Conservation (phyloP, 2,888 invertebrate genomes). For the Epirrhoe alternata region DNA sequence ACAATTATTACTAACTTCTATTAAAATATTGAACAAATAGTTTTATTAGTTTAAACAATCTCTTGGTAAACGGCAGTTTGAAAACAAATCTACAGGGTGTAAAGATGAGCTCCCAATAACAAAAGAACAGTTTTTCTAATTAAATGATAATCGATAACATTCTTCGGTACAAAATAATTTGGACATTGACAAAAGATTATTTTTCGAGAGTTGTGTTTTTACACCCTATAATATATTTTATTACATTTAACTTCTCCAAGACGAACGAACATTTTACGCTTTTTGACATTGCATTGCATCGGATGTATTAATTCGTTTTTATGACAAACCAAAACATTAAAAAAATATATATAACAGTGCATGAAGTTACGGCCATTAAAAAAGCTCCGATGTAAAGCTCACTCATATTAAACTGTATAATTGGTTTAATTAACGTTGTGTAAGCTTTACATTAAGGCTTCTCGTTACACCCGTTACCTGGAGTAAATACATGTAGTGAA, state of each 20-base stretch:
- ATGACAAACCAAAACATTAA: not conserved
- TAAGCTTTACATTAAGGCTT: slow-evolving; percentile 57
- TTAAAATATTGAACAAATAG: slow-evolving; percentile 36
- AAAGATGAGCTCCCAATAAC: not conserved
- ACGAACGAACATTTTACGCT: not conserved
- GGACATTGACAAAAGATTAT: not conserved
- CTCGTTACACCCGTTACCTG: slow-evolving; percentile 38
- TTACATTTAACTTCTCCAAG: not conserved
- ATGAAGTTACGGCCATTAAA: slow-evolving; percentile 14
- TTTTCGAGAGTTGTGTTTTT: not conserved
- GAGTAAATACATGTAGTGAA: not conserved
- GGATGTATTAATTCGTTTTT: slow-evolving; percentile 1
- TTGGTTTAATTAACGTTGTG: slow-evolving; percentile 74
- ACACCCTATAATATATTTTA: not conserved
- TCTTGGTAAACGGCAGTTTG: not conserved
- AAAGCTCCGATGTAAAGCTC: slow-evolving; percentile 52
- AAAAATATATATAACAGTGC: slow-evolving; percentile 5
- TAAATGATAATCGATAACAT: not conserved
- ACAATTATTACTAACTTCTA: slow-evolving; percentile 31
- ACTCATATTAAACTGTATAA: slow-evolving; percentile 60
- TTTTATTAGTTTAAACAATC: slow-evolving; percentile 30
- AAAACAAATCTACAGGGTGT: slow-evolving; percentile 15
- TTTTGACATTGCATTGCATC: slow-evolving; percentile 18
- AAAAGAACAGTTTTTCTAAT: not conserved
- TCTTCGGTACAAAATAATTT: not conserved